These are phyloP conservation scores for Drosophila meridionalis DNA, from an alignment of 2,888 invertebrate genomes.

Conservation along the genomic window DNA sequence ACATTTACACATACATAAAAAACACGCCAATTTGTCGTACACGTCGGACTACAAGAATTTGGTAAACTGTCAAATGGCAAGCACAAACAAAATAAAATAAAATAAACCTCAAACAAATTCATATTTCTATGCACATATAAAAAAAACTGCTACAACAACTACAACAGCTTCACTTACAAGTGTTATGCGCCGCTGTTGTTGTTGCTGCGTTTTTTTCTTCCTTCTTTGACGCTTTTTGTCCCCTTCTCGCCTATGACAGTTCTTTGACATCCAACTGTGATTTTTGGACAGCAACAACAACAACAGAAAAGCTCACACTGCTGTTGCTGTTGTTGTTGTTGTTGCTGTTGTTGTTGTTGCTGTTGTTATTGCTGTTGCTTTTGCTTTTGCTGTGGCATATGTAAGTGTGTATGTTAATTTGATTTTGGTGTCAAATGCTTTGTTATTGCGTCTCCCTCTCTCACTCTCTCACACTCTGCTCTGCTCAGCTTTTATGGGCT, in stretches of 20 bases:
- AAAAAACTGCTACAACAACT: conserved; percentile 23
- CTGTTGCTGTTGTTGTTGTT: conserved; percentile 15
- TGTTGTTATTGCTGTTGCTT: conserved; percentile 9
- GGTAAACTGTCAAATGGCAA: conserved; percentile 39
- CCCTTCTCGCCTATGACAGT: conserved; percentile 52
- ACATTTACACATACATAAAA: conserved; percentile 13
- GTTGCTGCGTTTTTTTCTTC: background rate
- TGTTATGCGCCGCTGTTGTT: conserved; percentile 34
- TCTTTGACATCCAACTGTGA: conserved; percentile 70
- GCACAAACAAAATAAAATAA: conserved; percentile 1
- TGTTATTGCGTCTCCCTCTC: conserved; percentile 35
- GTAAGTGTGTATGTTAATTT: conserved; percentile 76
- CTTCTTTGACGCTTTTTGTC: conserved; percentile 10
- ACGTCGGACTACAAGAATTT: conserved; percentile 43
- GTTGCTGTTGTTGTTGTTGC: conserved; percentile 17
- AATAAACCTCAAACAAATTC: conserved; percentile 31
- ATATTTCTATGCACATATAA: conserved; percentile 39
- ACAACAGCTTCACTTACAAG: conserved; percentile 52
- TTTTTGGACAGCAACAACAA: conserved; percentile 52
- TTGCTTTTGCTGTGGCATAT: conserved; percentile 36
- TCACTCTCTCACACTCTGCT: background rate
- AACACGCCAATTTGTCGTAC: conserved; percentile 53
- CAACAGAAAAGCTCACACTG: conserved; percentile 24
- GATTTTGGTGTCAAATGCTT: conserved; percentile 78
- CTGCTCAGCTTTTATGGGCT: conserved; percentile 53